A percentile compares a stretch with the other conserved stretches of the same genome.
phyloP scores from a whole-genome alignment of 2,888 invertebrate genomes.

The Herminia tarsipennalis region DNA sequence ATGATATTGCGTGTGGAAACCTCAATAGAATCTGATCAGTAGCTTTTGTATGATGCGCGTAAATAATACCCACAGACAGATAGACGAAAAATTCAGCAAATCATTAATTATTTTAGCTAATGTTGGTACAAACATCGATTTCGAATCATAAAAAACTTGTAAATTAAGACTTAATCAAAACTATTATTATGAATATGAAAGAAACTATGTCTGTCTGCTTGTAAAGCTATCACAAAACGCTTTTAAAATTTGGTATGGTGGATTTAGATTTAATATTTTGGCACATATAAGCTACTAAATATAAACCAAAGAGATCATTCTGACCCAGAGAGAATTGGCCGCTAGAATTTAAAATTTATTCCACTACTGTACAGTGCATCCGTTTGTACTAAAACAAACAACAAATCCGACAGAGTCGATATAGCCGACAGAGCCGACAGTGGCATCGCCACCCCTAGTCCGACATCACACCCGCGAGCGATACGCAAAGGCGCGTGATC shows the following conservation, averaged over 20 bases:
- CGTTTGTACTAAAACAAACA: conserved; percentile 1
- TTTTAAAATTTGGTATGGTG: neutral
- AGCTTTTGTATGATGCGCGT: no score
- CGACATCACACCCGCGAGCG: conserved; percentile 47
- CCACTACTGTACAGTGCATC: neutral
- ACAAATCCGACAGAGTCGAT: conserved; percentile 4
- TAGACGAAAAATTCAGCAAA: no score
- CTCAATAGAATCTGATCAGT: no score
- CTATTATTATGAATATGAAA: no score
- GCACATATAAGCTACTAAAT: neutral
- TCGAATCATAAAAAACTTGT: no score
- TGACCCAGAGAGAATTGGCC: no score
- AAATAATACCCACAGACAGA: no score
- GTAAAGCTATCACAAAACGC: neutral
- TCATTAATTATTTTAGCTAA: no score
- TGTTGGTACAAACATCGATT: no score
- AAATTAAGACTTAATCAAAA: no score
- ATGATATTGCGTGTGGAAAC: no score
- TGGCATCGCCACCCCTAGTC: conserved; percentile 30
- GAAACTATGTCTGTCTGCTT: no score
- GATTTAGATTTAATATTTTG: neutral
- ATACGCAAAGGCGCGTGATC: conserved; percentile 74
- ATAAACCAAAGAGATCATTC: neutral
- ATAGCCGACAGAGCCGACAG: conserved; percentile 3
- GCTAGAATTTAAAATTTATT: neutral